These are phyloP conservation scores for Sebastiscus tertius DNA, from an alignment of 2,797 vertebrate genomes.

Conservation along the genomic window DNA sequence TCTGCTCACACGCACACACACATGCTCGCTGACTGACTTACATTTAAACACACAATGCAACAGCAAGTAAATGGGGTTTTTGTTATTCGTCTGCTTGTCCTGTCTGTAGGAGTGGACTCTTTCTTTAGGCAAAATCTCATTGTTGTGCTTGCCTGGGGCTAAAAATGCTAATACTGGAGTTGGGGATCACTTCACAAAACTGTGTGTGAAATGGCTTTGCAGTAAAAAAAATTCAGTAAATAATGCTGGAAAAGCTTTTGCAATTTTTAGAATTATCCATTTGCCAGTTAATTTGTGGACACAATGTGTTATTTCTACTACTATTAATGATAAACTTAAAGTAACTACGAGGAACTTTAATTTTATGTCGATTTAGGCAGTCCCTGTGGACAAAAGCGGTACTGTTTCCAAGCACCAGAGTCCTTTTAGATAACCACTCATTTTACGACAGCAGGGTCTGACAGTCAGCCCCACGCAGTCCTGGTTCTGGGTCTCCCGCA, in stretches of 20 bases:
- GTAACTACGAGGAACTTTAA: neutral
- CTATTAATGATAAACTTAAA: neutral
- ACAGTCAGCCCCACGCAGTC: neutral
- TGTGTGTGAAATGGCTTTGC: constrained; percentile 4
- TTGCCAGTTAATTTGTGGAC: neutral
- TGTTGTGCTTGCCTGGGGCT: constrained; percentile 30
- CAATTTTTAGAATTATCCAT: neutral
- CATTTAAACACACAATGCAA: neutral
- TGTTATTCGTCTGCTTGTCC: neutral
- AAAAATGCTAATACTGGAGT: constrained; percentile 32
- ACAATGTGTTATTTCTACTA: neutral
- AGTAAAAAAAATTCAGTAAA: constrained; percentile 4
- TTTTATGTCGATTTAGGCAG: neutral
- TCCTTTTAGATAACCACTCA: neutral
- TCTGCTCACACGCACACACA: neutral
- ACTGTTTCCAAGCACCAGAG: neutral
- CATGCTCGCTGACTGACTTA: neutral
- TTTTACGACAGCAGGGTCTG: neutral
- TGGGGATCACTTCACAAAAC: constrained; percentile 5
- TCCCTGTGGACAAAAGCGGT: neutral
- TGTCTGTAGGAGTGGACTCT: constrained; percentile 12
- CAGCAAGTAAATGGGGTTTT: neutral
- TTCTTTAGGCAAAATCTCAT: constrained; percentile 22
- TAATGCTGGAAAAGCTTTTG: neutral
- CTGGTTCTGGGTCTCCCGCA: neutral